Evolutionary conservation across 2,113 vertebrate species (phyloP).

Genomic region (Callipepla squamata): DNA sequence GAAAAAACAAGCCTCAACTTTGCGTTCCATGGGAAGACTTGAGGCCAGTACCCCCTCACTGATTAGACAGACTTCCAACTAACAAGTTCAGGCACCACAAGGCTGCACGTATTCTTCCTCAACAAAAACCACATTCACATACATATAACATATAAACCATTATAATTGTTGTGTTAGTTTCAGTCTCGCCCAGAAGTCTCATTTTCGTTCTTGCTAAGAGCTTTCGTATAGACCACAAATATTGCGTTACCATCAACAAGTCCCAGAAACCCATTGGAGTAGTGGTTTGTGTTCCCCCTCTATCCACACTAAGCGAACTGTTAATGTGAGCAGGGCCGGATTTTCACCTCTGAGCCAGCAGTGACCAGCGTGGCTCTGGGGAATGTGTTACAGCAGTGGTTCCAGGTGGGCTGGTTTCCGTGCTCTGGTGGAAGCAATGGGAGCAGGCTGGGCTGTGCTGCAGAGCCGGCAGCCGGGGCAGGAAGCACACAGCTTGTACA

Average conservation of each 20-base stretch:
- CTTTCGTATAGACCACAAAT: not conserved
- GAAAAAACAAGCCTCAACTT: not conserved
- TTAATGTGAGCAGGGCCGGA: not conserved
- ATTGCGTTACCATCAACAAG: not conserved
- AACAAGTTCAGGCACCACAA: not conserved
- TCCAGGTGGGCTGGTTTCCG: conserved; percentile 35
- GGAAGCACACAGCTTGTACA: not conserved
- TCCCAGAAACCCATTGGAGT: not conserved
- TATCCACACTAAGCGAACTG: not conserved
- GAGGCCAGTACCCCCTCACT: not conserved
- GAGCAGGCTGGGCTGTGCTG: conserved; percentile 22
- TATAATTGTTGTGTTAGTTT: not conserved
- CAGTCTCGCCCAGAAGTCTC: not conserved
- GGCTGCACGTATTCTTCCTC: not conserved
- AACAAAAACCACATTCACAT: not conserved
- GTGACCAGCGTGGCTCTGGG: not conserved
- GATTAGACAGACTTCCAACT: not conserved
- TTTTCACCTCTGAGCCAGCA: conserved; percentile 18
- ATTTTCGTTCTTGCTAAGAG: not conserved
- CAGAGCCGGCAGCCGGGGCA: not conserved
- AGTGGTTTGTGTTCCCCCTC: not conserved
- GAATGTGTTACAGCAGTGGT: not conserved
- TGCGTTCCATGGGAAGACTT: not conserved
- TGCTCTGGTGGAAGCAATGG: conserved; percentile 36
- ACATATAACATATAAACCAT: not conserved